phyloP scores from a whole-genome alignment of 2,888 invertebrate genomes.

The Sphaerophoria rueppellii region DNA sequence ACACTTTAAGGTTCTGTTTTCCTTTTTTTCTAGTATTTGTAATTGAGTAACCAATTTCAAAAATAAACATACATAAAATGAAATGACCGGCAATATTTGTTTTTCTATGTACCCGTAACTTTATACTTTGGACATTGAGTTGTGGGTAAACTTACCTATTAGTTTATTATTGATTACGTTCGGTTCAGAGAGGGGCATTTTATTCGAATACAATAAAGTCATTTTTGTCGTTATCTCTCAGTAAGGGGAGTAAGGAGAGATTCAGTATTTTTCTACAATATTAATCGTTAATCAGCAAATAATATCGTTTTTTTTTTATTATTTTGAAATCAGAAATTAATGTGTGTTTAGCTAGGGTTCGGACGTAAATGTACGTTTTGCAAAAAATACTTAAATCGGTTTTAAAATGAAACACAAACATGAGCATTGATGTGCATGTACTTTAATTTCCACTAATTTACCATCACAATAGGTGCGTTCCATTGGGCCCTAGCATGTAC shows the following conservation, averaged over 20 bases:
- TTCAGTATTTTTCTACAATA: constrained; percentile 6
- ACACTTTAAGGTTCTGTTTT: too few relatives aligned
- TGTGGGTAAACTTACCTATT: not conserved
- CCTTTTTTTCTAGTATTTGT: not conserved
- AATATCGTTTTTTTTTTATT: constrained; percentile 11
- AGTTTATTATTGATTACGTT: too few relatives aligned
- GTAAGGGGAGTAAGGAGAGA: too few relatives aligned
- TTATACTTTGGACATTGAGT: constrained; percentile 66
- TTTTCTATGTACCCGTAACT: not conserved
- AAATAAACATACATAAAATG: not conserved
- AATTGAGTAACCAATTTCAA: not conserved
- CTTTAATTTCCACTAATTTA: too few relatives aligned
- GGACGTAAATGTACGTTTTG: not conserved
- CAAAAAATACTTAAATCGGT: too few relatives aligned
- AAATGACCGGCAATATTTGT: constrained; percentile 8
- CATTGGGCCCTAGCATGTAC: too few relatives aligned
- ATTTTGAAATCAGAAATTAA: constrained; percentile 34
- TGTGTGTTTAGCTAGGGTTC: not conserved
- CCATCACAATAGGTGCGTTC: too few relatives aligned
- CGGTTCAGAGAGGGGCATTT: constrained; percentile 25
- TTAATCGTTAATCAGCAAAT: constrained; percentile 41
- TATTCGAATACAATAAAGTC: constrained; percentile 4
- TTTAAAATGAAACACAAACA: too few relatives aligned
- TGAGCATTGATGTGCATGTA: too few relatives aligned
- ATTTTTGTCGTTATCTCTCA: constrained; percentile 25